Conservation (phyloP, 2,113 vertebrate genomes). For the Coptodon rendalli region DNA sequence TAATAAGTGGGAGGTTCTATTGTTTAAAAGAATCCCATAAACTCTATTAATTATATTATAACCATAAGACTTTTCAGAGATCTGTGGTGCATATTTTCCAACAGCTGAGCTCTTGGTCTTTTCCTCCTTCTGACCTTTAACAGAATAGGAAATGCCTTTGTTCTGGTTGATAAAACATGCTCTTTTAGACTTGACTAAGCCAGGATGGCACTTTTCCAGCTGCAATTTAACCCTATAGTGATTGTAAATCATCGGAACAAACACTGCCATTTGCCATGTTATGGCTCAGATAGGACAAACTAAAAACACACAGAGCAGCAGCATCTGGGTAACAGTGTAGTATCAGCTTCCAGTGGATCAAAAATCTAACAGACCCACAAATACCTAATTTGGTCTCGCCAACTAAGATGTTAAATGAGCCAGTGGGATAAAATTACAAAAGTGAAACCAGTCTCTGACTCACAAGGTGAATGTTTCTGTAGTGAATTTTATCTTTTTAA, state of each 20-base stretch:
- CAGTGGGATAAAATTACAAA: background rate
- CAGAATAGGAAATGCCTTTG: conserved; percentile 2
- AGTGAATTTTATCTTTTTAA: background rate
- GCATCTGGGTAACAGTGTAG: background rate
- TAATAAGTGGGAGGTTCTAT: background rate
- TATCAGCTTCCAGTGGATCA: background rate
- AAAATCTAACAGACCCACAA: background rate
- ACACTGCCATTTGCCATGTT: background rate
- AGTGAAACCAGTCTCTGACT: background rate
- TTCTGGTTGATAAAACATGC: conserved; percentile 14
- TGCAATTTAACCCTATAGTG: background rate
- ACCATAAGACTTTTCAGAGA: background rate
- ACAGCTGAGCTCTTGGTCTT: background rate
- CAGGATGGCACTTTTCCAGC: conserved; percentile 18
- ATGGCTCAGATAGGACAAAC: background rate
- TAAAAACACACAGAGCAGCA: background rate
- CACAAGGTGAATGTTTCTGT: background rate
- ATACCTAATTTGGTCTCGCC: background rate
- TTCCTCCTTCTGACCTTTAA: background rate
- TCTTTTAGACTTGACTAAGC: conserved; percentile 3
- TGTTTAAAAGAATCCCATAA: background rate
- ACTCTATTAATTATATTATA: background rate
- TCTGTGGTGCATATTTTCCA: background rate
- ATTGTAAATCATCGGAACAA: background rate
- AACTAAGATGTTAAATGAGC: background rate